Evolutionary conservation across 1,140 invertebrate species (phyloP).

Genomic region (Drosophila subpulchrella): DNA sequence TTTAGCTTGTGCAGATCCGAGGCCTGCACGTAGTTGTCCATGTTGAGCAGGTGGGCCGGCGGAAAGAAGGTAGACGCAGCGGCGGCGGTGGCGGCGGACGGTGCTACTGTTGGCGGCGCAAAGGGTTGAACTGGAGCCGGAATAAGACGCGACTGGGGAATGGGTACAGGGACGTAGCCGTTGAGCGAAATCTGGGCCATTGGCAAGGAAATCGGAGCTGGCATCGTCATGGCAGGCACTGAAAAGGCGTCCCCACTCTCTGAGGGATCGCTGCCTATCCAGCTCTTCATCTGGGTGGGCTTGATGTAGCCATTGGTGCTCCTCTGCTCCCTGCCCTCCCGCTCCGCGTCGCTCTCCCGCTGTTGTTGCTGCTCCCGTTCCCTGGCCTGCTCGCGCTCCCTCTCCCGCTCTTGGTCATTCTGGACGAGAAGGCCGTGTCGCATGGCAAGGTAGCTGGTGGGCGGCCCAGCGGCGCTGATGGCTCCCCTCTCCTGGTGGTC

Average conservation of each 20-base stretch:
- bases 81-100: conserved; percentile 5
- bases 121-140: background rate
- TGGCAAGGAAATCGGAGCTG: conserved; percentile 25
- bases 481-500: conserved; percentile 20
- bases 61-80: conserved; percentile 13
- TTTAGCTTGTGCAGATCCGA: conserved; percentile 66
- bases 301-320: conserved; percentile 57
- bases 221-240: background rate
- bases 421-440: conserved; percentile 23
- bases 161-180: conserved; percentile 65
- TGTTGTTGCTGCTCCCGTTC: conserved; percentile 24
- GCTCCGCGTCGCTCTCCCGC: background rate
- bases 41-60: conserved; percentile 57
- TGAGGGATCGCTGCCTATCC: conserved; percentile 8
- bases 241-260: conserved; percentile 1
- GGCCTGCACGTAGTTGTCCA: conserved; percentile 65
- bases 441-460: conserved; percentile 57
- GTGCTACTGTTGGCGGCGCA: background rate
- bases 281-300: conserved; percentile 67
- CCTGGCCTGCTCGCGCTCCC: background rate
- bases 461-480: conserved; percentile 17
- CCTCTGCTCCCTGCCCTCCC: conserved; percentile 9
- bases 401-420: conserved; percentile 35
- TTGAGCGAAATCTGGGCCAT: conserved; percentile 10
- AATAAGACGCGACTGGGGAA: conserved; percentile 36